Percentiles rank a stretch among this genome's conserved stretches.
phyloP scores from a whole-genome alignment of 2,113 vertebrate species.

The Pampusana beccarii region DNA sequence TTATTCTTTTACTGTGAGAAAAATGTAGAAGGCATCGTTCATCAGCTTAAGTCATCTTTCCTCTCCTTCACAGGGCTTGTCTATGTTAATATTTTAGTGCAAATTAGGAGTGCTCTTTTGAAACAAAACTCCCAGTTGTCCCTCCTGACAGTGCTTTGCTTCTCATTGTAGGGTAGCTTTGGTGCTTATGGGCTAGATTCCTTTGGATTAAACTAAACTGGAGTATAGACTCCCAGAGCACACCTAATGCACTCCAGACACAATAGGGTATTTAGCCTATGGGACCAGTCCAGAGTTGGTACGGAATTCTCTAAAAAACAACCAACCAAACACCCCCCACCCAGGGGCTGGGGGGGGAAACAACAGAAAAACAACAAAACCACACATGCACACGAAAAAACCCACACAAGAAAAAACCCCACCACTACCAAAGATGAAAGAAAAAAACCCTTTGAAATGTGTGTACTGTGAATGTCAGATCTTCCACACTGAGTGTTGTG shows the following conservation, averaged over 20 bases:
- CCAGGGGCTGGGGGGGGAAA: too few species aligned
- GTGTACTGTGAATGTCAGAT: background rate
- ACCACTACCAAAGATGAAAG: background rate
- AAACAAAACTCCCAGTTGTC: accelerated
- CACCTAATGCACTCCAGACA: background rate
- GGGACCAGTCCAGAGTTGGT: background rate
- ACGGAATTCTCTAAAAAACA: background rate
- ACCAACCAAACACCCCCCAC: background rate
- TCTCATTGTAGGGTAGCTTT: background rate
- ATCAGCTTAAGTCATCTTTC: background rate
- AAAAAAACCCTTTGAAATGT: background rate
- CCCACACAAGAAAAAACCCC: too few species aligned
- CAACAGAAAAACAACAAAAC: too few species aligned
- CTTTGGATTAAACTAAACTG: background rate
- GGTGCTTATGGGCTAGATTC: background rate
- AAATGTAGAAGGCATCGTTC: background rate
- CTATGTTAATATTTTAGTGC: background rate
- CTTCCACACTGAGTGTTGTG: background rate
- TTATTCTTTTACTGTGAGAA: background rate
- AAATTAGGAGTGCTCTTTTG: background rate
- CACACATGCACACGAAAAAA: too few species aligned
- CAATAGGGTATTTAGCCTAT: background rate
- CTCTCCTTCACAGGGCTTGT: background rate
- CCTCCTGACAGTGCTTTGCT: background rate
- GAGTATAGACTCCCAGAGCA: background rate